Evolutionary conservation across 2,113 vertebrate species (phyloP), one percentile per base, ranked within the genome.

Genomic region (Aegithalos caudatus): DNA sequence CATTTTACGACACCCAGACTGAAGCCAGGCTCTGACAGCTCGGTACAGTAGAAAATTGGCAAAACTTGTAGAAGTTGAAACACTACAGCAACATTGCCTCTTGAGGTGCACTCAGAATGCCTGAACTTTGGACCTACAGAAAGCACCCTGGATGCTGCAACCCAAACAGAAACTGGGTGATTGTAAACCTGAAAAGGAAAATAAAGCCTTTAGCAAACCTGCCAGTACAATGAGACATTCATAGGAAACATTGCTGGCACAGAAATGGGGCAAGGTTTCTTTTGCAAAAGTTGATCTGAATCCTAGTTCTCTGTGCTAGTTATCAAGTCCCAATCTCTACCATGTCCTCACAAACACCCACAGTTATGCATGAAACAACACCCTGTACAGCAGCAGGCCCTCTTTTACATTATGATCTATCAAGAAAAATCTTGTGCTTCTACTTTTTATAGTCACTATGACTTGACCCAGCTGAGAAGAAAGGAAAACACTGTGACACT

Each of bases 401-500:
- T 93, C 86, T 91, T 88, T 96, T 92, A 77, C 71, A 78, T 81
- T 94, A 88, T 92, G n/a, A 95, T 80, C 81, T 96, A 89, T 92
- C 92, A 96, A 94, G 91, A 97, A 94, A 96, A 92, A 61, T 51
- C 91, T 92, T 85, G 62, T 89, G 86, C 73, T 96, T 97, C 84
- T 92, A 47, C 66, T 91, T 95, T 96, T 94, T 91, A 92, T 94
- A 94, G 92, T 87, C 87, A 82, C 86, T 81, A 17, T 87, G 95
- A 92, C 92, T 97, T 96, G 95, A 96, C 93, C 95, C 95, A 97
- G 87, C 70, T 92, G 95, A 97, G 94, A 96, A 96, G 92, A 96
- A 96, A 97, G 88, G 85, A 90, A 95, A 96, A 97, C 84, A 96
- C 27, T 74, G 54, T 88, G 81, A 86, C 73, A 78, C 56, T 95